phyloP scores from a whole-genome alignment of 2,797 vertebrate species.

The Eurystomus glaucurus region DNA sequence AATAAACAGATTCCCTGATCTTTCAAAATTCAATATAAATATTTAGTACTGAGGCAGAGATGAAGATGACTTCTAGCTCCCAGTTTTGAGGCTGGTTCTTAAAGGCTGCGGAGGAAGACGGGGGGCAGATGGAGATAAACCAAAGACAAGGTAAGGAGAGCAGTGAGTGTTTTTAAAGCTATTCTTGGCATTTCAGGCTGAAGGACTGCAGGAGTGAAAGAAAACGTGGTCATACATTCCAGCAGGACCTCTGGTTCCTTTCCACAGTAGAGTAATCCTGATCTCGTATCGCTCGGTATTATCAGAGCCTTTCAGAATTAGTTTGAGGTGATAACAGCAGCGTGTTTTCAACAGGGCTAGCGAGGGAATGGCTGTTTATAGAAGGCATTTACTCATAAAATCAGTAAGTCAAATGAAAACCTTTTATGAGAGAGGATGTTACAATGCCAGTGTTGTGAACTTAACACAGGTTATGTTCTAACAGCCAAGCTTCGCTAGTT shows the following conservation, averaged over 20 bases:
- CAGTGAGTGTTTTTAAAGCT: rapidly evolving
- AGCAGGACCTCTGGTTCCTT: neutral
- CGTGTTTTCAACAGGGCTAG: neutral
- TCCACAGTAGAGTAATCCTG: neutral
- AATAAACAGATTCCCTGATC: neutral
- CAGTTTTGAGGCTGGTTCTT: neutral
- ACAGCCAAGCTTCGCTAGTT: neutral
- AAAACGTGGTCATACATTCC: neutral
- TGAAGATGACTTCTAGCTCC: neutral
- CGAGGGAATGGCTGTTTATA: neutral
- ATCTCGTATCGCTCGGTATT: neutral
- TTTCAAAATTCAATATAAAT: neutral
- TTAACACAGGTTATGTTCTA: neutral
- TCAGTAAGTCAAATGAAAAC: neutral
- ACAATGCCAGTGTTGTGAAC: neutral
- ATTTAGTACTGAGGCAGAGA: neutral
- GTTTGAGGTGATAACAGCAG: neutral
- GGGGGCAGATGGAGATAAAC: neutral
- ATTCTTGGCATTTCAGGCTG: neutral
- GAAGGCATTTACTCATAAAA: neutral
- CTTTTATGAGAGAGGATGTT: neutral
- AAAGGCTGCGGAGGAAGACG: neutral
- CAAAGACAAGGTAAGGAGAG: neutral
- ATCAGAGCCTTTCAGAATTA: neutral
- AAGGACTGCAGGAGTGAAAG: neutral